Base-by-base conservation (phyloP, 2,888 invertebrate genomes). In the Tipula unca region DNA sequence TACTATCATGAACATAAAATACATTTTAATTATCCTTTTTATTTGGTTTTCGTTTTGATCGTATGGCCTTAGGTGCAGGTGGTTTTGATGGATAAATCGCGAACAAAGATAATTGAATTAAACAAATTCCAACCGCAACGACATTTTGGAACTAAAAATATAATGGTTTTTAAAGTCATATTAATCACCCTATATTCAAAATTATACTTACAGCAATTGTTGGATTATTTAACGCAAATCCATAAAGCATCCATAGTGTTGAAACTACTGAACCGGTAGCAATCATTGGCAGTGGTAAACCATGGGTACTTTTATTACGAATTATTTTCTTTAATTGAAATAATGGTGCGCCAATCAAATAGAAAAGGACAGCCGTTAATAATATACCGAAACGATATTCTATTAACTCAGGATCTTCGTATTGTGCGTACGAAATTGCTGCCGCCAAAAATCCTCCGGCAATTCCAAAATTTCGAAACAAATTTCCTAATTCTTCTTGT, bases 201-300 rank as follows among this genome's bases (percentile, higher is more conserved):
- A 14, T 39, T 82, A 29, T 36, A 88, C 89, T 89, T 88, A 91
- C 89, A 86, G 89, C 88, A 87, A 91, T 87, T 85, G 89, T 87
- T 85, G 87, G 85, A 86, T 90, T 90, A 85, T 88, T 88, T 17
- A 91, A 89, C 3, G 90, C 89, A 20, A 90, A 86, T 1, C 89
- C 91, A 86, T 91, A 90, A 0, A 89, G 35, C 82, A 89, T 87
- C 91, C 91, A 91, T 14, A 89, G 88, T 2, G 88, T 86, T 20
- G 89, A 87, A n/a, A 98, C 96, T 5, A 96, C 88, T 36, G 96
- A 93, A 87, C 96, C 97, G 87, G 96, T 95, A 42, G 96, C 91
- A 88, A 97, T 97, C 86, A 98, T 92, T 8, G 97, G 96, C 89
- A 98, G 96, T 4, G 98, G 98, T 90, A 99, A 92, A 48, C 94